Conservation (phyloP, 2,888 invertebrate species). For the Abrostola tripartita region DNA sequence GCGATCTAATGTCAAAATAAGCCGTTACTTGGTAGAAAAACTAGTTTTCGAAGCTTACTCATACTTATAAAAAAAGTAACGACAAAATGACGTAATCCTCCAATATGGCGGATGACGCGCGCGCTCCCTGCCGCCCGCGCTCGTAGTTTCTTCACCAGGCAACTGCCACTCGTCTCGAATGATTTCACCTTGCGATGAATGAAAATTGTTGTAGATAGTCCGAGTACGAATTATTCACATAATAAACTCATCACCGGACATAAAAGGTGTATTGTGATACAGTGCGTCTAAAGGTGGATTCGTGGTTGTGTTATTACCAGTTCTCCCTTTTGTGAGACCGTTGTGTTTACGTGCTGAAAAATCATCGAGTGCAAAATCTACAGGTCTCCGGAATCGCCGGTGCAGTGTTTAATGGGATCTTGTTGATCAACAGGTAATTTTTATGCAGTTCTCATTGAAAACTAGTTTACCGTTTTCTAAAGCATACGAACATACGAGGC, state of each 20-base stretch:
- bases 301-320: conserved; percentile 81
- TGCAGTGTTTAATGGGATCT: conserved; percentile 85
- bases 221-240: conserved; percentile 68
- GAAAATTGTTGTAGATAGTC: conserved; percentile 79
- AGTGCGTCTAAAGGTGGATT: conserved; percentile 81
- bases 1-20: conserved; percentile 25
- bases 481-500: conserved; percentile 19
- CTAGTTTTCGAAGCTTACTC: conserved; percentile 50
- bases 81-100: conserved; percentile 81
- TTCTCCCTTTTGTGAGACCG: conserved; percentile 84
- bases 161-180: conserved; percentile 79
- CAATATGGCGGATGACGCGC: conserved; percentile 88
- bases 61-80: conserved; percentile 52
- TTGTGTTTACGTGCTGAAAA: conserved; percentile 84
- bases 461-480: conserved; percentile 35
- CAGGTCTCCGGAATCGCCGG: conserved; percentile 71
- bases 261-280: conserved; percentile 73
- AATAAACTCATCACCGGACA: conserved; percentile 71
- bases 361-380: conserved; percentile 68
- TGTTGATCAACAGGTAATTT: conserved; percentile 82
- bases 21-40: conserved; percentile 42
- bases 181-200: conserved; percentile 84
- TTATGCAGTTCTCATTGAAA: conserved; percentile 44
- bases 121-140: conserved; percentile 74
- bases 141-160: conserved; percentile 72